A percentile compares a stretch with the other conserved stretches of the same genome.
Evolutionary conservation across 2,797 vertebrate genomes (phyloP).

Genomic region (Oreortyx pictus): DNA sequence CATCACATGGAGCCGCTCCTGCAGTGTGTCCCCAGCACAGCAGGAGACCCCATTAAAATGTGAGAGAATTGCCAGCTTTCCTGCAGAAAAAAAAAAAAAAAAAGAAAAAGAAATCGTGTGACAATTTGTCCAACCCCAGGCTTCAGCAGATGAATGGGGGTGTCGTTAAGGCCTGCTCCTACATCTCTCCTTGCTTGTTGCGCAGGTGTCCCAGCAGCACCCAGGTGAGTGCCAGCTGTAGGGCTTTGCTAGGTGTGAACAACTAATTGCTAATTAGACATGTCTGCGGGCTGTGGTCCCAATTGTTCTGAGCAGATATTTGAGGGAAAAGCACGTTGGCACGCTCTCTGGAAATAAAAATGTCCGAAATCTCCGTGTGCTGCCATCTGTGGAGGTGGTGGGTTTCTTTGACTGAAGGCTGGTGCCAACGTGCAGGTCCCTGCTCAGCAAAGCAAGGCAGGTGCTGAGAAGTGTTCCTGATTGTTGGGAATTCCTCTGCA

Average conservation of each 20-base stretch:
- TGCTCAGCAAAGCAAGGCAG: background rate
- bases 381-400: background rate
- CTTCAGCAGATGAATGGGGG: background rate
- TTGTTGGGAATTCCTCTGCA: background rate
- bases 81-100: background rate
- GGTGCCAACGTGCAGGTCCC: background rate
- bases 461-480: background rate
- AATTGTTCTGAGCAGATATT: background rate
- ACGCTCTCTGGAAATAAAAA: background rate
- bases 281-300: background rate
- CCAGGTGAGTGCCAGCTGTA: background rate
- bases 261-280: background rate
- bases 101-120: background rate
- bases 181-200: background rate
- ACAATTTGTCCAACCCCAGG: background rate
- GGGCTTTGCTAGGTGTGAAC: background rate
- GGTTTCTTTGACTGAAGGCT: background rate
- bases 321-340: background rate
- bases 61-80: background rate
- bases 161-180: background rate
- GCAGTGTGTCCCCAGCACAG: background rate
- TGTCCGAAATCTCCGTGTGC: background rate
- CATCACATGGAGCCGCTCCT: accelerated
- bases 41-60: background rate
- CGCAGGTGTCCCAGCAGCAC: background rate